Conservation (phyloP, 2,888 invertebrate species). For the Stenotaenia linearis region DNA sequence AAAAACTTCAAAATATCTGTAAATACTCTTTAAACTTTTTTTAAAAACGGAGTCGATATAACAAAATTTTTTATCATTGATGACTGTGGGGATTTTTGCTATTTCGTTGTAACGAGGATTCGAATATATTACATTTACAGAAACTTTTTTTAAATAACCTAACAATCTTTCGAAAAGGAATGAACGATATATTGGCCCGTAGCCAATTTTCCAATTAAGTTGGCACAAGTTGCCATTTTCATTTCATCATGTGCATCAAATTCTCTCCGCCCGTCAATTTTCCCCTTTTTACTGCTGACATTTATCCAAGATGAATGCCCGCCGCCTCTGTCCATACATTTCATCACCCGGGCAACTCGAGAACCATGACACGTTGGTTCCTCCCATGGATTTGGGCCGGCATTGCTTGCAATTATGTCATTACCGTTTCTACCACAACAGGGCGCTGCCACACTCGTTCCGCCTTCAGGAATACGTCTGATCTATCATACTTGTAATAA, state of each 20-base stretch:
- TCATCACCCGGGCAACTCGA: background rate
- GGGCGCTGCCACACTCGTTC: conserved; percentile 12
- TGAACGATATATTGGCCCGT: conserved; percentile 5
- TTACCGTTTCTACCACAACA: conserved; percentile 23
- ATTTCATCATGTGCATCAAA: conserved; percentile 10
- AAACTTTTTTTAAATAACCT: too few species aligned
- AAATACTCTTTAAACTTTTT: too few species aligned
- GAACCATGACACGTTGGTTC: background rate
- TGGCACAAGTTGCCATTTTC: conserved; percentile 26
- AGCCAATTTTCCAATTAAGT: conserved; percentile 20
- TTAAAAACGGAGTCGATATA: too few species aligned
- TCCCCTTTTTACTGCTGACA: conserved; percentile 8
- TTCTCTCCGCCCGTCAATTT: conserved; percentile 26
- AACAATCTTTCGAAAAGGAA: background rate
- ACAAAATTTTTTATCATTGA: too few species aligned
- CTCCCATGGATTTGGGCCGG: conserved; percentile 3
- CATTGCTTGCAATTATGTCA: background rate
- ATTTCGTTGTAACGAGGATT: too few species aligned
- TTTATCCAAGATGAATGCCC: background rate
- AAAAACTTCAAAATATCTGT: too few species aligned
- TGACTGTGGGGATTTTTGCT: too few species aligned
- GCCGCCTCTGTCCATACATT: conserved; percentile 13
- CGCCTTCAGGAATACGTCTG: conserved; percentile 24
- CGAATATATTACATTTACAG: too few species aligned
- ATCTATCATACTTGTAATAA: conserved; percentile 18